A percentile compares a stretch with the other conserved stretches of the same genome.
Evolutionary conservation across 30 jellyfish, hydroid and myxozoan species (phyloP).

Genomic region (Catostylus mosaicus): DNA sequence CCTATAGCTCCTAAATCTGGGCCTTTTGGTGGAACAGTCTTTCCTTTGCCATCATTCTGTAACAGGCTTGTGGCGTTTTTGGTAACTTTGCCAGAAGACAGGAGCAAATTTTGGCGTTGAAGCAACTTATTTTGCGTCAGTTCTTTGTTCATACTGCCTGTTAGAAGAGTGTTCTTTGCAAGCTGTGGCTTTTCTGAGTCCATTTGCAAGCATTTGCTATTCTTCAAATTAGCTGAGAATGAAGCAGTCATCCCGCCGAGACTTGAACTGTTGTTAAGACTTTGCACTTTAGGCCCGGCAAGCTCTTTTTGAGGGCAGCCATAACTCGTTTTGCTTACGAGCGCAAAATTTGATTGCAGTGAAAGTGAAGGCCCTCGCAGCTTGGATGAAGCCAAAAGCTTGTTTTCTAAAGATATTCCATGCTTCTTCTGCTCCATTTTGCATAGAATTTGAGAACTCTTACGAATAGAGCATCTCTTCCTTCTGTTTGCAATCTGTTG

Average conservation of each 20-base stretch:
- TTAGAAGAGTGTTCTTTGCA: slow-evolving; percentile 3
- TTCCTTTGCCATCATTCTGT: not conserved
- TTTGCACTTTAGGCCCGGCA: not conserved
- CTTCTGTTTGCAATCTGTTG: not conserved
- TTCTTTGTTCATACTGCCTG: slow-evolving; percentile 23
- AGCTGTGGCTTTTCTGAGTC: not conserved
- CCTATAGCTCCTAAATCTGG: not conserved
- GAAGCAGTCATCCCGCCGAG: not conserved
- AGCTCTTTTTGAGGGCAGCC: not conserved
- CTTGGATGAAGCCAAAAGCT: slow-evolving; percentile 13
- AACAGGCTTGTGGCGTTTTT: not conserved
- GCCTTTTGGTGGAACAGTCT: not conserved
- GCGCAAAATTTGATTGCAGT: slow-evolving; percentile 2
- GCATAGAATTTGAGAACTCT: not conserved
- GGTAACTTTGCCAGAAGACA: not conserved
- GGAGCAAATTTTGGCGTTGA: not conserved
- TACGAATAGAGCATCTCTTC: not conserved
- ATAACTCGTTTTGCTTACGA: not conserved
- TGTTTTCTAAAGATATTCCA: slow-evolving; percentile 7
- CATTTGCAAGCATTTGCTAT: not conserved
- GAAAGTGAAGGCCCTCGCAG: not conserved
- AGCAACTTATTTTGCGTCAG: slow-evolving; percentile 19
- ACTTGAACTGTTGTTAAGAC: not conserved
- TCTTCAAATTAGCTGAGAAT: not conserved
- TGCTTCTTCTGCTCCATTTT: slow-evolving; percentile 10